These are phyloP conservation scores for Callyntrura sp. DNA, from an alignment of 2,888 invertebrate species.

Conservation along the genomic window DNA sequence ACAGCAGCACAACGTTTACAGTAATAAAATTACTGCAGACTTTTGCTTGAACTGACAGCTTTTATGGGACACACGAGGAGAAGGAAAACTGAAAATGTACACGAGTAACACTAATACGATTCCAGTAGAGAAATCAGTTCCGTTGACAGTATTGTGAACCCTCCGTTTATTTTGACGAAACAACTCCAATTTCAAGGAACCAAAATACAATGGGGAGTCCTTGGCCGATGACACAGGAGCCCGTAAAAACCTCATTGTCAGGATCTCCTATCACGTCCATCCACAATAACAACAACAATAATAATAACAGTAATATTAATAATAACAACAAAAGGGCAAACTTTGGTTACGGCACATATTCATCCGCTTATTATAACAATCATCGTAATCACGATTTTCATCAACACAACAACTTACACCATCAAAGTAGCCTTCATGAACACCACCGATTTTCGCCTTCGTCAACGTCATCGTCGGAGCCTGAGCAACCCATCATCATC, in stretches of 20 bases:
- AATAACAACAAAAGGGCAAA: slow-evolving; percentile 55
- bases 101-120: slow-evolving; percentile 20
- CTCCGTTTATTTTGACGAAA: slow-evolving; percentile 23
- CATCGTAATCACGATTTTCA: slow-evolving; percentile 60
- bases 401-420: slow-evolving; percentile 28
- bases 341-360: slow-evolving; percentile 39
- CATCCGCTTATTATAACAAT: slow-evolving; percentile 51
- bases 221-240: slow-evolving; percentile 72
- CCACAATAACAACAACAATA: slow-evolving; percentile 67
- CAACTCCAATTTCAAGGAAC: neutral
- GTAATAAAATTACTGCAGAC: slow-evolving; percentile 6
- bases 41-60: neutral
- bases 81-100: slow-evolving; percentile 15
- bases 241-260: slow-evolving; percentile 46
- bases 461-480: slow-evolving; percentile 14
- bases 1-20: slow-evolving; percentile 43
- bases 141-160: slow-evolving; percentile 30
- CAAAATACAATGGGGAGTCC: slow-evolving; percentile 69
- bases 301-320: too few species aligned
- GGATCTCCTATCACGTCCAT: slow-evolving; percentile 32
- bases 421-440: slow-evolving; percentile 10
- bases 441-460: slow-evolving; percentile 12
- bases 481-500: slow-evolving; percentile 31
- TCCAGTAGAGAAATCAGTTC: slow-evolving; percentile 34
- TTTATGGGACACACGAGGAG: neutral